Percentiles rank a stretch among this genome's conserved stretches.
These are phyloP conservation scores for Melanophora roralis DNA, from an alignment of 2,888 invertebrate genomes.

Conservation along the genomic window DNA sequence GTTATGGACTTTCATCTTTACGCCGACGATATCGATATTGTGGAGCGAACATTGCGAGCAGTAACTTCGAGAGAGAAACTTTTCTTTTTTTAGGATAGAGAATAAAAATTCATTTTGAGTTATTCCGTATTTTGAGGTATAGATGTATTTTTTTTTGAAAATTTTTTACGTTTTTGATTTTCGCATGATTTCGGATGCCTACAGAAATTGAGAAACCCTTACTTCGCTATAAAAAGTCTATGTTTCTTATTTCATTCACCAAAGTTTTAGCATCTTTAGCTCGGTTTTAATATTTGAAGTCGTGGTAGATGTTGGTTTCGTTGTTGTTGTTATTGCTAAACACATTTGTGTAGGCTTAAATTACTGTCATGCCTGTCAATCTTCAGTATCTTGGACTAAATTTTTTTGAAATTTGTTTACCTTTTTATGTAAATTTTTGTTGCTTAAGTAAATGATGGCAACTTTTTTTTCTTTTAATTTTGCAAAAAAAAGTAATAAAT, in stretches of 20 bases:
- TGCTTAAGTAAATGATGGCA: too few species aligned
- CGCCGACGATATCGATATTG: too few species aligned
- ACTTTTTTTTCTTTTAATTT: too few species aligned
- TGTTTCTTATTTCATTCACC: not conserved
- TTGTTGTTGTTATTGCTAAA: not conserved
- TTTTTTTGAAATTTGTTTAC: conserved; percentile 17
- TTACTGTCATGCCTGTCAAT: not conserved
- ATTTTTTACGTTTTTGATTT: not conserved
- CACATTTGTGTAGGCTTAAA: not conserved
- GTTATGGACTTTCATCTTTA: too few species aligned
- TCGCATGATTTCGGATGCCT: conserved; percentile 7
- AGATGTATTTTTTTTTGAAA: not conserved
- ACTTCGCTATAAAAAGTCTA: not conserved
- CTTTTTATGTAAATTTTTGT: not conserved
- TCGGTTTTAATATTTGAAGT: not conserved
- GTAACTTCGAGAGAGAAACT: too few species aligned
- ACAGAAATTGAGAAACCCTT: not conserved
- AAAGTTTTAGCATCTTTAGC: conserved; percentile 2
- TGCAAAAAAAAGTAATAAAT: not conserved
- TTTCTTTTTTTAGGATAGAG: too few species aligned
- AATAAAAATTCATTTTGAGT: too few species aligned
- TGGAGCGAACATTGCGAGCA: too few species aligned
- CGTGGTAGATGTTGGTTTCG: not conserved
- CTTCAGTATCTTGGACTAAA: not conserved
- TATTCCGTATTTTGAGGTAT: too few species aligned